Percentiles rank a stretch among this genome's conserved stretches.
phyloP scores from a whole-genome alignment of 2,797 vertebrate species.

The Danio albolineatus region DNA sequence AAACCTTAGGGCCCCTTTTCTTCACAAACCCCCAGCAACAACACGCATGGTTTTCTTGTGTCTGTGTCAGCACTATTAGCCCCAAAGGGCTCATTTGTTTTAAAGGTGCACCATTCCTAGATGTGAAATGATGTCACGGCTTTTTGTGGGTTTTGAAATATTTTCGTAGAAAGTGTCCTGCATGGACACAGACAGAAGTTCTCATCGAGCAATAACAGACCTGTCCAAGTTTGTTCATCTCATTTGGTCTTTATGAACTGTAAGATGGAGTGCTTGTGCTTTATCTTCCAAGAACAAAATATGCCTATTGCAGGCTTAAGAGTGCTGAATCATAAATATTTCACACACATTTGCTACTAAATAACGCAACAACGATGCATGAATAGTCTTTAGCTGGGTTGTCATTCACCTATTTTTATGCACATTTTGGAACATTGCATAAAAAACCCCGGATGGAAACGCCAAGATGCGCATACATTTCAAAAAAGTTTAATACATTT shows the following conservation, averaged over 20 bases:
- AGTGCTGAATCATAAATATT: neutral
- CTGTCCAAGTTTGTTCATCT: neutral
- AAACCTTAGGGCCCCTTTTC: conserved; percentile 23
- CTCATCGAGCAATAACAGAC: conserved; percentile 4
- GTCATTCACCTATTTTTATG: no score
- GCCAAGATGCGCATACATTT: no score
- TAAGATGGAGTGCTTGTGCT: neutral
- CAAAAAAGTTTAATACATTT: no score
- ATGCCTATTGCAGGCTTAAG: neutral
- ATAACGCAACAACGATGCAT: no score
- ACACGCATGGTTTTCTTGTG: neutral
- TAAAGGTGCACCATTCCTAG: conserved; percentile 24
- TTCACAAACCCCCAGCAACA: conserved; percentile 8
- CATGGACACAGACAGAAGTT: conserved; percentile 20
- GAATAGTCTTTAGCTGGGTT: no score
- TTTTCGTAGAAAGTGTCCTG: conserved; percentile 11
- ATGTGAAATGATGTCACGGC: conserved; percentile 47
- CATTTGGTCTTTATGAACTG: conserved; percentile 1
- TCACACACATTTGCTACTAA: no score
- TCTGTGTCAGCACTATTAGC: conserved; percentile 18
- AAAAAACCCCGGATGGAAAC: no score
- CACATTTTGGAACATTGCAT: no score
- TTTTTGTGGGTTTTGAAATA: conserved; percentile 37
- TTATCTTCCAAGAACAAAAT: neutral
- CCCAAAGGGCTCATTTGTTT: conserved; percentile 33